Base-by-base conservation (phyloP, 2,888 invertebrate species). In the Nasonia oneida region DNA sequence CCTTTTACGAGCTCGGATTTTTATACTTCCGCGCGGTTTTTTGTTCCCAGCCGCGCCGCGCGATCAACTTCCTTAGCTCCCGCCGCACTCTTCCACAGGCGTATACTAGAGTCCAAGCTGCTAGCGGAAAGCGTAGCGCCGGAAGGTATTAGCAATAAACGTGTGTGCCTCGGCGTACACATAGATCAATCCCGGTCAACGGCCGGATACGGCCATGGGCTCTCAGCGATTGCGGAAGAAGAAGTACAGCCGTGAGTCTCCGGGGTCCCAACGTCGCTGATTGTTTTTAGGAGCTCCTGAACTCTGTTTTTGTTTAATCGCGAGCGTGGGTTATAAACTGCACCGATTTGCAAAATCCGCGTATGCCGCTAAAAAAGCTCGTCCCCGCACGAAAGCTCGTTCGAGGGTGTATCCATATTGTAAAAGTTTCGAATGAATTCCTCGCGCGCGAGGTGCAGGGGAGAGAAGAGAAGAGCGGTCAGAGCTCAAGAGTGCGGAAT, bases 111-210 rank as follows among this genome's bases (percentile, higher is more conserved):
- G 53, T 18, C 18, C 12, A 12, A 47, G n/a, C 61, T 4, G 6
- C 70, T 75, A 33, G 74, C 14, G 23, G 10, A 71, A 29, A 61
- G 33, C 67, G 37, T 47, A 42, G n/a, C 61, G 50, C 71, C 83
- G 81, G 79, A 75, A 79, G 82, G 83, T 87, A 87, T 87, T 84
- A 87, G 81, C 86, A 86, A 87, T 87, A 87, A 86, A 86, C 78
- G 76, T 61, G 57, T 53, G 53, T 53, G 3, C 42, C 5, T 14
- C 53, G 50, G 10, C 10, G 10, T 8, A 42, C 10, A 42, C 42
- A 8, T 42, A 8, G 42, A 42, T 79, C 78, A 79, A 84, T 84
- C 73, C 71, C 71, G 78, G 61, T 78, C 64, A 73, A 79, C 74
- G 37, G 61, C 61, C 83, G 83, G 77, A 73, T 83, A 83, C 23